Conservation (phyloP, 1,140 invertebrate species). For the Rhyzopertha dominica region DNA sequence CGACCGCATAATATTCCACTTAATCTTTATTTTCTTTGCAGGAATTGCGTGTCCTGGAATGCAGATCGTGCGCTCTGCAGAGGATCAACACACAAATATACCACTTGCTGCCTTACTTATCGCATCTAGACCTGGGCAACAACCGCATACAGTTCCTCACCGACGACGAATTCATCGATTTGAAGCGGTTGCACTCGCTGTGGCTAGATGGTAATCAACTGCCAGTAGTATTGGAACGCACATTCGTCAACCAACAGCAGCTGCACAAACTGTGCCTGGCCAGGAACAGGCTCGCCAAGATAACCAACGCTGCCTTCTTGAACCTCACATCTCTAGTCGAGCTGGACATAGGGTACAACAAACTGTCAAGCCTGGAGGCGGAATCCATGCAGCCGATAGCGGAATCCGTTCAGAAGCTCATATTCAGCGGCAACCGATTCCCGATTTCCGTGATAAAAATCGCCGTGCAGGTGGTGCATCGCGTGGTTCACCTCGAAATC, state of each 20-base stretch:
- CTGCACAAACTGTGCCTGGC: conserved; percentile 56
- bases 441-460: conserved; percentile 44
- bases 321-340: conserved; percentile 61
- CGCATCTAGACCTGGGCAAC: conserved; percentile 67
- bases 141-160: conserved; percentile 73
- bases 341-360: conserved; percentile 69
- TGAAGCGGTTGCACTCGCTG: conserved; percentile 62
- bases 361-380: conserved; percentile 59
- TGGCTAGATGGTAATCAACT: conserved; percentile 71
- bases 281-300: conserved; percentile 66
- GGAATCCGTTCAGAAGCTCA: conserved; percentile 56
- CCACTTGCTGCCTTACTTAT: conserved; percentile 62
- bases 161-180: conserved; percentile 65
- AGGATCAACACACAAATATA: conserved; percentile 73
- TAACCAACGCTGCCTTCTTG: conserved; percentile 63
- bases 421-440: conserved; percentile 62
- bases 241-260: conserved; percentile 61
- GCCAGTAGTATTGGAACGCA: conserved; percentile 66
- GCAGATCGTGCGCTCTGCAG: conserved; percentile 61
- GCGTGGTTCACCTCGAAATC: conserved; percentile 53
- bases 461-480: conserved; percentile 52
- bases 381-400: conserved; percentile 55
- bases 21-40: conserved; percentile 44
- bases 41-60: conserved; percentile 62
- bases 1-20: no score